phyloP scores from a whole-genome alignment of 2,113 vertebrate genomes.

The Paradoxurus hermaphroditus region DNA sequence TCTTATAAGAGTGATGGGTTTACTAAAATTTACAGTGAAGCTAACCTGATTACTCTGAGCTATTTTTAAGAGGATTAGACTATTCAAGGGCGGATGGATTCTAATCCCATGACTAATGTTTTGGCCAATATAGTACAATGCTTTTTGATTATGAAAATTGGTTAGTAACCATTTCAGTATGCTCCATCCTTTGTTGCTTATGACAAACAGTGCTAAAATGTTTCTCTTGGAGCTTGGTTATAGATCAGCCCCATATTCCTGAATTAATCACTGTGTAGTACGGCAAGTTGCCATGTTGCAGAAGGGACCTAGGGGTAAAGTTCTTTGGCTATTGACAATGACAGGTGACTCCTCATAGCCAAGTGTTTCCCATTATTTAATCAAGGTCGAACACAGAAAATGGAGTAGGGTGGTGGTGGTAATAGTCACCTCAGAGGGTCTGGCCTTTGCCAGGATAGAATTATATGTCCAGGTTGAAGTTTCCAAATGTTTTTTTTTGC shows the following conservation, averaged over 20 bases:
- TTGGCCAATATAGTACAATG: conserved; percentile 62
- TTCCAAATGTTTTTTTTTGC: background rate
- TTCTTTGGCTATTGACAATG: conserved; percentile 42
- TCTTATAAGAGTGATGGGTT: conserved; percentile 52
- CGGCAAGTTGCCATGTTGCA: conserved; percentile 31
- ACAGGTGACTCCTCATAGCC: background rate
- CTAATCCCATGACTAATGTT: conserved; percentile 73
- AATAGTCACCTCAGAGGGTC: background rate
- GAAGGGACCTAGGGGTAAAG: background rate
- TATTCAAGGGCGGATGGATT: conserved; percentile 55
- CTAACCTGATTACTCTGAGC: conserved; percentile 69
- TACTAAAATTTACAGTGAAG: conserved; percentile 54
- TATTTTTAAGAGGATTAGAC: conserved; percentile 72
- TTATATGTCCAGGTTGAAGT: conserved; percentile 34
- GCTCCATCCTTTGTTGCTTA: conserved; percentile 48
- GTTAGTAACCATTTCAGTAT: conserved; percentile 67
- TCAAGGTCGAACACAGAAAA: conserved; percentile 47
- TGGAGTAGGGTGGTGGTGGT: background rate
- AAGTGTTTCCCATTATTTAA: conserved; percentile 72
- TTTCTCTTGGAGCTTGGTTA: conserved; percentile 49
- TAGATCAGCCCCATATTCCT: background rate
- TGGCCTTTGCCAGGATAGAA: background rate
- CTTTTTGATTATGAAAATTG: conserved; percentile 72
- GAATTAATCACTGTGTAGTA: background rate
- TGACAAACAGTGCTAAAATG: conserved; percentile 16